A percentile compares a stretch with the other conserved stretches of the same genome.
Conservation (phyloP, 2,797 vertebrate species). For the Cirrhinus mrigala region DNA sequence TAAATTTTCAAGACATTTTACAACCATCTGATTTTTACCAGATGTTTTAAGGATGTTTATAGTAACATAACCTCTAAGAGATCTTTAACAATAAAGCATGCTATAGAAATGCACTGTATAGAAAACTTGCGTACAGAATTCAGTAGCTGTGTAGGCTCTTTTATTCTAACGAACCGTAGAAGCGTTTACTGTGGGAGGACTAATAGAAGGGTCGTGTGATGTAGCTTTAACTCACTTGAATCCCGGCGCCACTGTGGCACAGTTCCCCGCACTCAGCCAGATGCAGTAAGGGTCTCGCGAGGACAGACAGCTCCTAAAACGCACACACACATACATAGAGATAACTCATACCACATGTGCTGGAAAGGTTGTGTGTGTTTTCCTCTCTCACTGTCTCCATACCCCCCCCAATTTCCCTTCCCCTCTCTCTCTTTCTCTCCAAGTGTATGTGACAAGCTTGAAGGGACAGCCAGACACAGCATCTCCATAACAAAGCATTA, state of each 20-base stretch:
- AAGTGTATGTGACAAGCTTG: slow-evolving; percentile 46
- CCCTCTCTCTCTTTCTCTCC: slow-evolving; percentile 33
- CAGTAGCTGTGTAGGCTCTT: slow-evolving; percentile 30
- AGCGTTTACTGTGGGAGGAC: slow-evolving; percentile 34
- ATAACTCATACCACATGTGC: slow-evolving; percentile 59
- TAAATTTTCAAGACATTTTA: slow-evolving; percentile 41
- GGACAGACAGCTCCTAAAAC: slow-evolving; percentile 87
- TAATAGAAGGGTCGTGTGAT: slow-evolving; percentile 33
- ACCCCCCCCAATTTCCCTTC: slow-evolving; percentile 33
- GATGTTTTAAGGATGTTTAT: slow-evolving; percentile 43
- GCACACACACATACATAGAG: slow-evolving; percentile 58
- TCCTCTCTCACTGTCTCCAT: slow-evolving; percentile 20
- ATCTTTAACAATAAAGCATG: slow-evolving; percentile 17
- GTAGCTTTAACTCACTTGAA: slow-evolving; percentile 78
- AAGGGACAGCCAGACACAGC: slow-evolving; percentile 50
- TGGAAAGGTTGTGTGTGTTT: slow-evolving; percentile 48
- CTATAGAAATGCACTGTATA: neutral
- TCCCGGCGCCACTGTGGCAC: slow-evolving; percentile 78
- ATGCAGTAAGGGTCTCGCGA: slow-evolving; percentile 91
- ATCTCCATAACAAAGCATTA: slow-evolving; percentile 48
- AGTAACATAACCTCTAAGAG: slow-evolving; percentile 8
- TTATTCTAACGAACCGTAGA: slow-evolving; percentile 22
- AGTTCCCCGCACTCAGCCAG: slow-evolving; percentile 86
- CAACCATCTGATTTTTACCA: slow-evolving; percentile 33
- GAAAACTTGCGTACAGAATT: neutral